These are phyloP conservation scores for Myiopsitta monachus DNA, from an alignment of 2,113 vertebrate genomes.

Conservation along the genomic window DNA sequence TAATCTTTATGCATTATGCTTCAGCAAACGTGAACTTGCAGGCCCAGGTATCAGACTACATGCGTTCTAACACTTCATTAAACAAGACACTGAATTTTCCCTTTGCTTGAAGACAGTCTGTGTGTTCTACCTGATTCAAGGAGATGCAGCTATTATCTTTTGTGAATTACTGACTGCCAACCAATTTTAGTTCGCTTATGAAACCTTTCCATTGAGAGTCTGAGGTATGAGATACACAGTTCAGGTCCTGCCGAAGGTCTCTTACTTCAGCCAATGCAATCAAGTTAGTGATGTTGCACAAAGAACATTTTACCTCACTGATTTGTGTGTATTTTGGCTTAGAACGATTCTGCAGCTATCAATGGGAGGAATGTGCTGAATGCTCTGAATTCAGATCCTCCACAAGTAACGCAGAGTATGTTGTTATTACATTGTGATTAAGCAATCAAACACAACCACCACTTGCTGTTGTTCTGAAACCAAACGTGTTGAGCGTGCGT, in stretches of 20 bases:
- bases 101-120: not conserved
- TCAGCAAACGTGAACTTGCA: not conserved
- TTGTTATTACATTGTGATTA: not conserved
- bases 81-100: not conserved
- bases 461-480: not conserved
- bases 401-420: not conserved
- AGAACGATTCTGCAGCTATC: not conserved
- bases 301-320: not conserved
- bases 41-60: not conserved
- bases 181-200: not conserved
- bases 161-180: not conserved
- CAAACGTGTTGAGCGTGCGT: not conserved
- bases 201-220: not conserved
- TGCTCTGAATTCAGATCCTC: slow-evolving; percentile 11
- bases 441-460: not conserved
- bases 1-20: not conserved
- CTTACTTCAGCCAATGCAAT: not conserved
- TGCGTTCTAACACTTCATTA: not conserved
- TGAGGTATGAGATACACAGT: not conserved
- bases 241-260: not conserved
- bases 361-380: slow-evolving; percentile 53
- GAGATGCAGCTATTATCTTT: not conserved
- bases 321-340: slow-evolving; percentile 32
- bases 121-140: not conserved
- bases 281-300: not conserved